Conservation (phyloP, 2,888 invertebrate genomes). For the Leptopilina drosophilae region DNA sequence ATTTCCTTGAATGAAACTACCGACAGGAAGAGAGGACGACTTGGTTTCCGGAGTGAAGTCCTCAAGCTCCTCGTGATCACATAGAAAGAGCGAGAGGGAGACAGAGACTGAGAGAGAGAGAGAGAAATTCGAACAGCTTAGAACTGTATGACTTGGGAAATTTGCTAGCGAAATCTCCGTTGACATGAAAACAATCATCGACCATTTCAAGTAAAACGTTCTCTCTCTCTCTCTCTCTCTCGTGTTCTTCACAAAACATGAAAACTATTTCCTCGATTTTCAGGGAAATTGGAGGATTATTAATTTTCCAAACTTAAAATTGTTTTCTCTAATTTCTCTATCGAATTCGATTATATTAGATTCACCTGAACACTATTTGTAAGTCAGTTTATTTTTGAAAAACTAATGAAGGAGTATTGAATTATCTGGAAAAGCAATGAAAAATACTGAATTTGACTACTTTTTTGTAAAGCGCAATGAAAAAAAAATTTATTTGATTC, state of each 20-base stretch:
- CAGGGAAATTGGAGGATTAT: background rate
- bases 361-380: too few relatives aligned
- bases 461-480: too few relatives aligned
- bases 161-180: constrained; percentile 17
- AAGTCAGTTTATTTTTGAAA: too few relatives aligned
- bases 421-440: too few relatives aligned
- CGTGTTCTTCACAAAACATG: background rate
- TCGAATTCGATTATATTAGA: too few relatives aligned
- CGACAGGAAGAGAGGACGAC: constrained; percentile 43
- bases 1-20: constrained; percentile 61
- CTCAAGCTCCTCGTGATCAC: constrained; percentile 35
- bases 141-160: constrained; percentile 29
- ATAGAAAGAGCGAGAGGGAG: too few relatives aligned
- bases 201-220: background rate
- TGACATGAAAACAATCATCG: constrained; percentile 15
- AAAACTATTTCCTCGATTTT: constrained; percentile 4
- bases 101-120: too few relatives aligned
- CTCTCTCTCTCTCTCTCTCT: background rate
- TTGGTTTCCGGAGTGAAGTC: constrained; percentile 47
- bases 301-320: background rate
- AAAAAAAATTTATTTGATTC: too few relatives aligned
- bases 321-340: too few relatives aligned
- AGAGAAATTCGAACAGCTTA: constrained; percentile 26
- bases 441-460: too few relatives aligned
- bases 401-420: too few relatives aligned